Evolutionary conservation across 2,113 vertebrate species (phyloP).

Genomic region (human): DNA sequence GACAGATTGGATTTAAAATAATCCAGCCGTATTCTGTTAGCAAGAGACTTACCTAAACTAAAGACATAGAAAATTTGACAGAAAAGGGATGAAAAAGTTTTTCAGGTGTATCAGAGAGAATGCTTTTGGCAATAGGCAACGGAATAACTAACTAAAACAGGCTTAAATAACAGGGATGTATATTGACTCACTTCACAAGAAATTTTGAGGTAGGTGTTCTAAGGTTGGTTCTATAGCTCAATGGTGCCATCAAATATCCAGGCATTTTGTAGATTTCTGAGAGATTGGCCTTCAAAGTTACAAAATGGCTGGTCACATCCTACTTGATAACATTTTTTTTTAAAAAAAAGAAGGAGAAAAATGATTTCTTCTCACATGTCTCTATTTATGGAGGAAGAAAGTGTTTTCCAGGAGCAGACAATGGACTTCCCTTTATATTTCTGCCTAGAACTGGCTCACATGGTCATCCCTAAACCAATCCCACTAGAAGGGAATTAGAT

Average conservation of each 20-base stretch:
- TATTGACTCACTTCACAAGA: not conserved
- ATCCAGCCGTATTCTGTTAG: not conserved
- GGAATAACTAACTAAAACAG: not conserved
- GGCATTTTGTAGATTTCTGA: not conserved
- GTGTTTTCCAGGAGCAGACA: not conserved
- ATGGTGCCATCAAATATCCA: not conserved
- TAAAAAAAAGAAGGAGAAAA: not conserved
- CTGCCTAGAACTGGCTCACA: not conserved
- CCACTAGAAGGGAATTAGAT: not conserved
- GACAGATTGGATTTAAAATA: not conserved
- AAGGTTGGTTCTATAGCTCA: not conserved
- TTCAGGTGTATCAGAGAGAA: not conserved
- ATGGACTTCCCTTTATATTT: not conserved
- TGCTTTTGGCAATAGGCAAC: not conserved
- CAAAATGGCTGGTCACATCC: not conserved
- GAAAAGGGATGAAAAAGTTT: not conserved
- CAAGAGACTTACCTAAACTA: not conserved
- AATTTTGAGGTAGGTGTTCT: not conserved
- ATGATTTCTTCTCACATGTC: not conserved
- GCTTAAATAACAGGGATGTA: not conserved
- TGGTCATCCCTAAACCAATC: not conserved
- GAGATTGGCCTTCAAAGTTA: not conserved
- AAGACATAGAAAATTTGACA: not conserved
- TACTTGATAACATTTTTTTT: not conserved
- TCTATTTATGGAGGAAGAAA: not conserved